Base-by-base conservation (phyloP, 2,888 invertebrate species). In the Netelia inedita region DNA sequence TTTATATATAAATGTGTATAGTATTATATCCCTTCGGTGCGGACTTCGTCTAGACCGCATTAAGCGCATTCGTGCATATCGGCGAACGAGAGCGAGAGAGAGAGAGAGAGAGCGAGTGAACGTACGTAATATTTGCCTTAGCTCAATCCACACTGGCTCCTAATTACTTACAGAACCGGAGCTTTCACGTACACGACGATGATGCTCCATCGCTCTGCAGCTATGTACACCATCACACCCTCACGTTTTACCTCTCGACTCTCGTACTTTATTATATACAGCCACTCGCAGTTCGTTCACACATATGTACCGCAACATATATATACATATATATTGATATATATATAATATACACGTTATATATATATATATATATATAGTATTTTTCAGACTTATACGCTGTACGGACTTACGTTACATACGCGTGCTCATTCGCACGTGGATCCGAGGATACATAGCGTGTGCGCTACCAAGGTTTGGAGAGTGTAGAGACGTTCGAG, bases 111-210 rank as follows among this genome's bases (percentile, higher is more conserved):
- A 78, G 83, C 85, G 73, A 83, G 72, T 71, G 75, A 78, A 80
- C 73, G 88, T 88, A 88, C 89, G 89, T 90, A 89, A 90, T 91
- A 91, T 91, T 91, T 91, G 89, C 90, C 90, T 91, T 90, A 91
- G 89, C 91, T 91, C 91, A 87, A 89, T 91, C 90, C 90, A 90
- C 91, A 89, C 89, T 88, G 89, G 86, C 85, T 90, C 90, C 91
- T 91, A 91, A 91, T 91, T 91, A 91, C 91, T 91, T 91, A 91
- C 89, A 89, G 90, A 82, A 66, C 79, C 86, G 86, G 87, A 87
- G 89, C 85, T 91, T 82, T 73, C 84, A 74, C 83, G 65, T 82
- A 79, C 74, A 71, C 79, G 78, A 86, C 84, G 86, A 78, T 75
- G 86, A 85, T 84, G 82, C 81, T 79, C 81, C 82, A 85, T 78